Percentiles rank a stretch among this genome's conserved stretches.
These are phyloP conservation scores for Adelges cooleyi DNA, from an alignment of 1,140 invertebrate genomes.

Conservation along the genomic window DNA sequence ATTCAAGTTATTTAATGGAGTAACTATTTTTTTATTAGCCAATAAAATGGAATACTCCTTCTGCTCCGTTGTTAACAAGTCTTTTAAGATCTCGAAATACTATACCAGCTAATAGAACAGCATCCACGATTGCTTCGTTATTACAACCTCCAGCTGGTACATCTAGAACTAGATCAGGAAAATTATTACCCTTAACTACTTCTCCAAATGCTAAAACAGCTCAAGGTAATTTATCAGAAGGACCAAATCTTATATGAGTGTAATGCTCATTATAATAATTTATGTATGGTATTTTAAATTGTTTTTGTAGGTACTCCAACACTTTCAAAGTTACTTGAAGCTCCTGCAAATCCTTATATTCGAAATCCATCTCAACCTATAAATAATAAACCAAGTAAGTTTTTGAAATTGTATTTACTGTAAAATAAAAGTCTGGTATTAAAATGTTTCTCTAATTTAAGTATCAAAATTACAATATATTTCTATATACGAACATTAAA, in stretches of 20 bases:
- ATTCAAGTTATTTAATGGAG: not conserved
- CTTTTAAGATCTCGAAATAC: slow-evolving; percentile 15
- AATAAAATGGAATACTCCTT: slow-evolving; percentile 23
- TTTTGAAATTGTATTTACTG: not conserved
- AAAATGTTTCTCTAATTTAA: too few species aligned
- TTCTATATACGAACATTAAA: too few species aligned
- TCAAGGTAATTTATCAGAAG: not conserved
- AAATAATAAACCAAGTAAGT: slow-evolving; percentile 4
- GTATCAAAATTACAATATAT: too few species aligned
- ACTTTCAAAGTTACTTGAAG: slow-evolving; percentile 16
- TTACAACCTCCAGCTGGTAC: slow-evolving; percentile 2
- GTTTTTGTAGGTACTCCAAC: slow-evolving; percentile 11
- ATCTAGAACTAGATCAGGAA: slow-evolving; percentile 22
- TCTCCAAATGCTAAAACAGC: not conserved
- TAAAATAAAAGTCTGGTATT: too few species aligned
- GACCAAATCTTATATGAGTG: not conserved
- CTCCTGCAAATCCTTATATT: slow-evolving; percentile 21
- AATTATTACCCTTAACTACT: slow-evolving; percentile 6
- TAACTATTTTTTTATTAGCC: not conserved
- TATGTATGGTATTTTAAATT: not conserved
- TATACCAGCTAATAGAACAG: not conserved
- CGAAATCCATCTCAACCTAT: not conserved
- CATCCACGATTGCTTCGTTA: not conserved
- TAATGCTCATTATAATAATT: not conserved
- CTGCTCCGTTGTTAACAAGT: slow-evolving; percentile 22